Conservation (phyloP, 2,888 invertebrate species). For the Stegana nigrithorax region DNA sequence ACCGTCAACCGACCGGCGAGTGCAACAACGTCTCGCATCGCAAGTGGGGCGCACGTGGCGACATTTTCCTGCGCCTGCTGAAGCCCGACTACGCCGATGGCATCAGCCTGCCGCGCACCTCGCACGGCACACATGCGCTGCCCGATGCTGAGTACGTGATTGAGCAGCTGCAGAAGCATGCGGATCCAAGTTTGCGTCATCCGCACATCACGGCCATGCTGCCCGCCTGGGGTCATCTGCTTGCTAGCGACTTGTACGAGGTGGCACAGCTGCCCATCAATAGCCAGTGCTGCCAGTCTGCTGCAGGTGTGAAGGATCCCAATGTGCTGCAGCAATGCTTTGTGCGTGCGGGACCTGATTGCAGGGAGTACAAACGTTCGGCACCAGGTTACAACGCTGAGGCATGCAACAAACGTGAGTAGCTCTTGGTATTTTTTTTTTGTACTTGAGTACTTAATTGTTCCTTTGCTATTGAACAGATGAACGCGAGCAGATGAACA, state of each 20-base stretch:
- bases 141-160: conserved; percentile 75
- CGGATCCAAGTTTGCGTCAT: conserved; percentile 71
- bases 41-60: conserved; percentile 85
- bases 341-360: conserved; percentile 69
- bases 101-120: conserved; percentile 68
- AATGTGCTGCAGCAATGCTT: conserved; percentile 73
- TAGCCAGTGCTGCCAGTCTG: conserved; percentile 57
- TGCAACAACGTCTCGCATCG: conserved; percentile 91
- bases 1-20: conserved; percentile 82
- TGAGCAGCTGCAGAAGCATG: conserved; percentile 72
- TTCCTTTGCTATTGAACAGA: conserved; percentile 67
- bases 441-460: neutral
- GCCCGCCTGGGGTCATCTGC: conserved; percentile 83
- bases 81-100: conserved; percentile 78
- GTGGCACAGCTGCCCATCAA: conserved; percentile 74
- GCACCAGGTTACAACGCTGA: conserved; percentile 76
- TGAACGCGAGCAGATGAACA: conserved; percentile 85
- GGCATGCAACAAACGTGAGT: conserved; percentile 75
- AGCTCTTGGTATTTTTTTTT: neutral
- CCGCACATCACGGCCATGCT: conserved; percentile 82
- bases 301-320: conserved; percentile 48
- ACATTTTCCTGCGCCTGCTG: conserved; percentile 79
- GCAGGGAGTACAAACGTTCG: conserved; percentile 78
- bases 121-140: conserved; percentile 72
- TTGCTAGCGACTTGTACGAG: conserved; percentile 79